phyloP scores from a whole-genome alignment of 2,888 invertebrate species.

The Drosophila pegasa region DNA sequence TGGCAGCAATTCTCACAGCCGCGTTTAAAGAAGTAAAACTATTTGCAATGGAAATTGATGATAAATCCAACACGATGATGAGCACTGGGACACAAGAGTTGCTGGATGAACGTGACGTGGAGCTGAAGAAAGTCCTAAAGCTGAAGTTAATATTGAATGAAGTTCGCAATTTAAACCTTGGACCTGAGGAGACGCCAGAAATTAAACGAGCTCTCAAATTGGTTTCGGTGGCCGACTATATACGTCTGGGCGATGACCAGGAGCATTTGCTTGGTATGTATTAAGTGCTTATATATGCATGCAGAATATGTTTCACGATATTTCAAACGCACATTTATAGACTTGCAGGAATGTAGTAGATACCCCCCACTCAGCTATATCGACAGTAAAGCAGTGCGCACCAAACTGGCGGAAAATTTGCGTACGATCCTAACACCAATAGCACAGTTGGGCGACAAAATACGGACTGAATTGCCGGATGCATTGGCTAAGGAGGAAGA shows the following conservation, averaged over 20 bases:
- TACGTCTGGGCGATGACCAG: constrained; percentile 52
- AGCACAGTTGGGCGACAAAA: constrained; percentile 60
- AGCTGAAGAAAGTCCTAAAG: constrained; percentile 73
- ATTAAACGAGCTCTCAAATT: constrained; percentile 61
- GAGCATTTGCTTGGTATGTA: constrained; percentile 58
- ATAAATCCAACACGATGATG: constrained; percentile 65
- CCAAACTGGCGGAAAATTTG: constrained; percentile 64
- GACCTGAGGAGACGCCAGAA: constrained; percentile 39
- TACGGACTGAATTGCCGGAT: constrained; percentile 75
- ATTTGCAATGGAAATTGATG: constrained; percentile 22
- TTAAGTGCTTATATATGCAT: too few species aligned
- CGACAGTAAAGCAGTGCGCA: constrained; percentile 78
- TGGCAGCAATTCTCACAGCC: not conserved
- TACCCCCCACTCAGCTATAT: constrained; percentile 67
- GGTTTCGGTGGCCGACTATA: constrained; percentile 60
- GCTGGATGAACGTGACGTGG: constrained; percentile 59
- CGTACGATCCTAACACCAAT: constrained; percentile 60
- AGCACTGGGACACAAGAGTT: constrained; percentile 72
- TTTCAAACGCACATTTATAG: constrained; percentile 16
- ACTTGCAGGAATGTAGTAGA: constrained; percentile 46
- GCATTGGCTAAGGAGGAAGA: constrained; percentile 39
- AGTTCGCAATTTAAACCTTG: constrained; percentile 52
- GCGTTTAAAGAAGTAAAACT: not conserved
- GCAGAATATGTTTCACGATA: not conserved
- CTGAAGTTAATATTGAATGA: constrained; percentile 73